A percentile compares a stretch with the other conserved stretches of the same genome.
Conservation (phyloP, 2,797 vertebrate genomes). For the Mormyrops attenuatus region DNA sequence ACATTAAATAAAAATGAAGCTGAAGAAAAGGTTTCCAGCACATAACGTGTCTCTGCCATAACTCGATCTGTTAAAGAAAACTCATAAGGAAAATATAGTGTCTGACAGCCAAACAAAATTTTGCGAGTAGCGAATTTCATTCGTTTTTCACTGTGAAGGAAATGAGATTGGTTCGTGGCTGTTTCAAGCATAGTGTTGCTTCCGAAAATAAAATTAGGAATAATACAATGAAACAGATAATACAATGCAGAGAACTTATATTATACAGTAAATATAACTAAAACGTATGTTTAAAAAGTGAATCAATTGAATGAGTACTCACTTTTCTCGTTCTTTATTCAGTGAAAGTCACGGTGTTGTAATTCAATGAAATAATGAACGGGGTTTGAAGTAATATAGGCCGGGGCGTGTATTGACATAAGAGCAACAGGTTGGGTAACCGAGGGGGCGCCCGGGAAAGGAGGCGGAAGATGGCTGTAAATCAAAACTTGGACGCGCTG, state of each 20-base stretch:
- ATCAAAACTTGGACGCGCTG: neutral
- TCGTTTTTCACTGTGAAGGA: neutral
- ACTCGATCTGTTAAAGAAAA: too few relatives aligned
- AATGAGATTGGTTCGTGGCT: neutral
- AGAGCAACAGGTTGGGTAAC: neutral
- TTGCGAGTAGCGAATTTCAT: neutral
- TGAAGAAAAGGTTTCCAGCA: neutral
- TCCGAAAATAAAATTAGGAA: neutral
- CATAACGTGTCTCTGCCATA: neutral
- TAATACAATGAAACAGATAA: neutral
- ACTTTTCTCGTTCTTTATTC: neutral
- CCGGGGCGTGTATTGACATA: slow-evolving; percentile 3
- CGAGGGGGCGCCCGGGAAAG: neutral
- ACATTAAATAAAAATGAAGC: neutral
- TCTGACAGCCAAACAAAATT: neutral
- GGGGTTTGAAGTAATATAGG: neutral
- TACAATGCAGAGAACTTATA: neutral
- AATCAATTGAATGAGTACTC: neutral
- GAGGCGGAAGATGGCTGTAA: neutral
- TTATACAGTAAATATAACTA: neutral
- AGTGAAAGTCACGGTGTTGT: neutral
- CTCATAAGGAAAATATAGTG: too few relatives aligned
- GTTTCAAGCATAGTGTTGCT: neutral
- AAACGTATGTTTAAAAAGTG: neutral
- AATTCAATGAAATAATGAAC: neutral